Percentiles rank a stretch among this genome's conserved stretches.
phyloP scores from a whole-genome alignment of 1,140 invertebrate genomes.

The Helicorthomorpha holstii region DNA sequence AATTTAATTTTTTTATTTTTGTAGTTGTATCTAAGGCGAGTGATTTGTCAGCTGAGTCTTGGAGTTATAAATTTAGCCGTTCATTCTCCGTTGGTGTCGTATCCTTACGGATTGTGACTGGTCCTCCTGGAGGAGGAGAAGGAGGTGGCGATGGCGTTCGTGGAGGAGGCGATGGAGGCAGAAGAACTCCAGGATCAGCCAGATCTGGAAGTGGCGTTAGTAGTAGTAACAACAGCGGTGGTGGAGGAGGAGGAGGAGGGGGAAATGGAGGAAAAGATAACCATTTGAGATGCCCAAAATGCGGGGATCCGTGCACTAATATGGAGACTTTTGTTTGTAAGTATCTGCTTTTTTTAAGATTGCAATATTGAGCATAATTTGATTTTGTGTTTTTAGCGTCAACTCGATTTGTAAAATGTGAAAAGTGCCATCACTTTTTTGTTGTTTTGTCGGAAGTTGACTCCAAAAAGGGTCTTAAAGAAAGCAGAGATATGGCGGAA shows the following conservation, averaged over 20 bases:
- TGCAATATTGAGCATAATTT: neutral
- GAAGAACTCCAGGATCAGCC: conserved; percentile 2
- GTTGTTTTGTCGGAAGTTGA: conserved; percentile 88
- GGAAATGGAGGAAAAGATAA: conserved; percentile 16
- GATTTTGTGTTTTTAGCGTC: conserved; percentile 36
- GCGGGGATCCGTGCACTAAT: conserved; percentile 86
- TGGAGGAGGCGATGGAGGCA: conserved; percentile 10
- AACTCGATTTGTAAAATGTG: conserved; percentile 90
- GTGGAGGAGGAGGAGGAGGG: conserved; percentile 20
- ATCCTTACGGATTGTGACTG: conserved; percentile 7
- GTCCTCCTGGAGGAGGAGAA: conserved; percentile 8
- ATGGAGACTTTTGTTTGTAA: conserved; percentile 91
- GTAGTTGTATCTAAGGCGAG: neutral
- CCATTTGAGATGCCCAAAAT: conserved; percentile 74
- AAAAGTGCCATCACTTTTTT: conserved; percentile 95
- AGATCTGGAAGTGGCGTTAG: conserved; percentile 2
- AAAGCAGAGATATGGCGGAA: conserved; percentile 40
- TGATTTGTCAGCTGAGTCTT: neutral
- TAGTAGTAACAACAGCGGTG: conserved; percentile 6
- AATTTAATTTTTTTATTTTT: neutral
- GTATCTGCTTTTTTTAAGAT: conserved; percentile 19
- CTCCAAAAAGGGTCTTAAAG: conserved; percentile 55
- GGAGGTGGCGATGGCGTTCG: conserved; percentile 9
- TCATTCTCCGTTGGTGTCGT: neutral
- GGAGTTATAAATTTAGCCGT: neutral